Conservation (phyloP, 30 jellyfish, hydroid and myxozoan genomes). For the Chrysaora quinquecirrha region DNA sequence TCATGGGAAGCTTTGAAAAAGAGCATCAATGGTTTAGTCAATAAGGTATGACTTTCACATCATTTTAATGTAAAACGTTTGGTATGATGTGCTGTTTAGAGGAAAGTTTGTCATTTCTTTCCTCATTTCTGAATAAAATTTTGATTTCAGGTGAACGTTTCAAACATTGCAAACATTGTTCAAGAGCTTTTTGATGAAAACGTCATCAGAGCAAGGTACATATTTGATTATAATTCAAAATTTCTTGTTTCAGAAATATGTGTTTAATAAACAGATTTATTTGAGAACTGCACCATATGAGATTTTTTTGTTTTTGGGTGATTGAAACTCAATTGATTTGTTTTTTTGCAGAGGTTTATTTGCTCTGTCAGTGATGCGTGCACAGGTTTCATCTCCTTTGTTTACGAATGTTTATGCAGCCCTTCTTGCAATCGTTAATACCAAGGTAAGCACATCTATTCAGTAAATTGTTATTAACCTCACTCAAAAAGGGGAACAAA, state of each 20-base stretch:
- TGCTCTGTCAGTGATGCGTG: conserved; percentile 93
- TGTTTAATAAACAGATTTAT: too few species aligned
- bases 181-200: conserved; percentile 94
- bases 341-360: conserved; percentile 84
- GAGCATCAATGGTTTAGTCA: conserved; percentile 96
- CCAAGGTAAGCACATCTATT: conserved; percentile 98
- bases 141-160: conserved; percentile 77
- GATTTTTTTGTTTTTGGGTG: background rate
- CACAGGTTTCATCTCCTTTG: conserved; percentile 98
- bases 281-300: too few species aligned
- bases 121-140: too few species aligned
- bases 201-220: conserved; percentile 94
- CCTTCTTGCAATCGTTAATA: conserved; percentile 89
- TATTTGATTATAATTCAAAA: too few species aligned
- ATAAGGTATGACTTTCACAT: conserved; percentile 71
- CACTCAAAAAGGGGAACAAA: too few species aligned
- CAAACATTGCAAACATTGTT: conserved; percentile 89
- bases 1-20: conserved; percentile 99
- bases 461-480: too few species aligned
- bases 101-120: too few species aligned
- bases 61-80: too few species aligned
- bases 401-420: conserved; percentile 98
- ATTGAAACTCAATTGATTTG: background rate
- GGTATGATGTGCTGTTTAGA: too few species aligned
- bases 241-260: too few species aligned